Percentiles rank a stretch among this genome's conserved stretches.
Evolutionary conservation across 2,113 vertebrate species (phyloP).

Genomic region (Hippoglossus stenolepis): DNA sequence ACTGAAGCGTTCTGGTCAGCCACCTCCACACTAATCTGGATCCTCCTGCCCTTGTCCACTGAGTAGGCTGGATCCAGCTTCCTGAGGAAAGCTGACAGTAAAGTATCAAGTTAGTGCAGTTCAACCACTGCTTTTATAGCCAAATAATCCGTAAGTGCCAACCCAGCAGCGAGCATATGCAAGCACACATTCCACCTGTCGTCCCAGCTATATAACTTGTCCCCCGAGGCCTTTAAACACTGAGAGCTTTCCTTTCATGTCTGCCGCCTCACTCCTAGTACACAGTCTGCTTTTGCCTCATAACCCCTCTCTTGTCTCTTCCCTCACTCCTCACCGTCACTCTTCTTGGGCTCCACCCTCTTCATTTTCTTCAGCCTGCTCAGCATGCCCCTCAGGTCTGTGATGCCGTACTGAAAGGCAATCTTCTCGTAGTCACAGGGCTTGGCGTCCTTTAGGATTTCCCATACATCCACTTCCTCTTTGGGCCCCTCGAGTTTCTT

Average conservation of each 20-base stretch:
- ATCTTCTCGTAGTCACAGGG: slow-evolving; percentile 94
- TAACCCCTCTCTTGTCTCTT: slow-evolving; percentile 7
- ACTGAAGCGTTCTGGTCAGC: slow-evolving; percentile 81
- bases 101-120: slow-evolving; percentile 15
- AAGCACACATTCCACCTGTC: slow-evolving; percentile 46
- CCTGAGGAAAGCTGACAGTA: slow-evolving; percentile 85
- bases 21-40: slow-evolving; percentile 87
- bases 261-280: slow-evolving; percentile 16
- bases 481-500: slow-evolving; percentile 74
- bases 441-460: slow-evolving; percentile 89
- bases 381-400: slow-evolving; percentile 92
- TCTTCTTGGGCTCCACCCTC: slow-evolving; percentile 86
- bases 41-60: slow-evolving; percentile 88
- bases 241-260: slow-evolving; percentile 29
- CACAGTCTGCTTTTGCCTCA: slow-evolving; percentile 8
- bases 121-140: slow-evolving; percentile 25
- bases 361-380: slow-evolving; percentile 90
- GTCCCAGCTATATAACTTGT: slow-evolving; percentile 24
- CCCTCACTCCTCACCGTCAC: slow-evolving; percentile 82
- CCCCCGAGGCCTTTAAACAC: slow-evolving; percentile 36
- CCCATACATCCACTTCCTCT: slow-evolving; percentile 88
- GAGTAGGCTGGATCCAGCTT: slow-evolving; percentile 89
- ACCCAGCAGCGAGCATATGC: slow-evolving; percentile 22
- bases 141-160: slow-evolving; percentile 40
- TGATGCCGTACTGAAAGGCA: slow-evolving; percentile 93